phyloP scores from a whole-genome alignment of 2,113 vertebrate genomes.

The Takifugu bimaculatus region DNA sequence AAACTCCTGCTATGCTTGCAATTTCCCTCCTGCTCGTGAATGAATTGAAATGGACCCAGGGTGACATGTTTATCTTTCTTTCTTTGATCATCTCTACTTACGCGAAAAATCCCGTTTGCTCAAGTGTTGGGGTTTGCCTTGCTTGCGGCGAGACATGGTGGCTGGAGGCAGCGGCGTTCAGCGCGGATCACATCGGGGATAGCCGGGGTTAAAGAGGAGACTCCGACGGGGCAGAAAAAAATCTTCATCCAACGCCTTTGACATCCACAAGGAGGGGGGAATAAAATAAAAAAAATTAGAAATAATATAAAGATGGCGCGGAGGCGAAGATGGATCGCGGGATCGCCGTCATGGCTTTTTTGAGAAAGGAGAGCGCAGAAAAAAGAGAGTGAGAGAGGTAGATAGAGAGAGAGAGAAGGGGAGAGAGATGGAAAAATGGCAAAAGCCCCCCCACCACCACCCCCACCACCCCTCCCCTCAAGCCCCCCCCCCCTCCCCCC shows the following conservation, averaged over 20 bases:
- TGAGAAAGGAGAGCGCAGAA: slow-evolving; percentile 70
- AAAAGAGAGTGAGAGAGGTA: slow-evolving; percentile 65
- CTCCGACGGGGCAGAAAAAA: slow-evolving; percentile 89
- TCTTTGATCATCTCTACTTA: slow-evolving; percentile 84
- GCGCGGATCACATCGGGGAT: slow-evolving; percentile 93
- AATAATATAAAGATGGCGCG: slow-evolving; percentile 99
- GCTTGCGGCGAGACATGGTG: slow-evolving; percentile 99
- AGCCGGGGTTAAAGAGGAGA: slow-evolving; percentile 92
- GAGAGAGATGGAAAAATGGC: slow-evolving; percentile 85
- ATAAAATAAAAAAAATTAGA: slow-evolving; percentile 90
- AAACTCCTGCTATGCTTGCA: slow-evolving; percentile 31
- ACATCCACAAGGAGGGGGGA: slow-evolving; percentile 80
- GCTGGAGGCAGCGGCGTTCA: slow-evolving; percentile 83
- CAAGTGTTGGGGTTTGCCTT: slow-evolving; percentile 99
- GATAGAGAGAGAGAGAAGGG: slow-evolving; percentile 78
- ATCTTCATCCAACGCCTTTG: slow-evolving; percentile 98
- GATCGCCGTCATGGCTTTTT: slow-evolving; percentile 98
- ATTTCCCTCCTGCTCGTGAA: slow-evolving; percentile 27
- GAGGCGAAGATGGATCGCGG: slow-evolving; percentile 98
- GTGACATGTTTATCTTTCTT: slow-evolving; percentile 59
- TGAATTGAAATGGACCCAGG: slow-evolving; percentile 61
- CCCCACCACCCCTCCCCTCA: slow-evolving; percentile 76
- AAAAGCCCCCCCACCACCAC: slow-evolving; percentile 83
- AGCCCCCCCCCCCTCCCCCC: slow-evolving; percentile 83
- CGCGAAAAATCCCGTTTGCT: slow-evolving; percentile 99